phyloP scores from a whole-genome alignment of 2,888 invertebrate genomes.

The Dasysyrphus tricinctus region DNA sequence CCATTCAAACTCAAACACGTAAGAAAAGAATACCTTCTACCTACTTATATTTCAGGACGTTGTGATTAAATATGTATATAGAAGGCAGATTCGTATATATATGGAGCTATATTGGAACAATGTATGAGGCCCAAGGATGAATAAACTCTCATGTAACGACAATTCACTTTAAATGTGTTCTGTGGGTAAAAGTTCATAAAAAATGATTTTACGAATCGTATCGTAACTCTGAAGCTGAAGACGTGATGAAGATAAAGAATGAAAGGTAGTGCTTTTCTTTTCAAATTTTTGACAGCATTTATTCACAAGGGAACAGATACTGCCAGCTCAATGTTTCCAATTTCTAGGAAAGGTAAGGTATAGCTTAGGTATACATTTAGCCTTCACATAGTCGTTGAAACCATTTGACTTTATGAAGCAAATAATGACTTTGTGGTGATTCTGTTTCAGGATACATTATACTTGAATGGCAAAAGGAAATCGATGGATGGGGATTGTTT shows the following conservation, averaged over 20 bases:
- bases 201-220: conserved; percentile 30
- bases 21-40: neutral
- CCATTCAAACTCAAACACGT: conserved; percentile 37
- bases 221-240: neutral
- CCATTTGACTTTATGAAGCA: conserved; percentile 62
- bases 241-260: conserved; percentile 16
- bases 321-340: neutral
- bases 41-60: neutral
- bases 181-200: conserved; percentile 32
- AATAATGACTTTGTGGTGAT: conserved; percentile 66
- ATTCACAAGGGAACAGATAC: conserved; percentile 20
- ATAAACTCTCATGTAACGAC: conserved; percentile 29
- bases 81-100: neutral
- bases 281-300: conserved; percentile 33
- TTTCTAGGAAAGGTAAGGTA: neutral
- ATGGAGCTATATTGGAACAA: conserved; percentile 15
- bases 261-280: conserved; percentile 35
- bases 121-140: conserved; percentile 25
- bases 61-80: neutral
- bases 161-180: conserved; percentile 55
- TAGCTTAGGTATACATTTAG: neutral
- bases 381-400: conserved; percentile 41
- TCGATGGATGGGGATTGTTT: conserved; percentile 33
- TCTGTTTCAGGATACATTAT: conserved; percentile 28
- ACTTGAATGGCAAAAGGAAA: conserved; percentile 12